phyloP scores from a whole-genome alignment of 2,113 vertebrate species.

The Neomonachus schauinslandi region DNA sequence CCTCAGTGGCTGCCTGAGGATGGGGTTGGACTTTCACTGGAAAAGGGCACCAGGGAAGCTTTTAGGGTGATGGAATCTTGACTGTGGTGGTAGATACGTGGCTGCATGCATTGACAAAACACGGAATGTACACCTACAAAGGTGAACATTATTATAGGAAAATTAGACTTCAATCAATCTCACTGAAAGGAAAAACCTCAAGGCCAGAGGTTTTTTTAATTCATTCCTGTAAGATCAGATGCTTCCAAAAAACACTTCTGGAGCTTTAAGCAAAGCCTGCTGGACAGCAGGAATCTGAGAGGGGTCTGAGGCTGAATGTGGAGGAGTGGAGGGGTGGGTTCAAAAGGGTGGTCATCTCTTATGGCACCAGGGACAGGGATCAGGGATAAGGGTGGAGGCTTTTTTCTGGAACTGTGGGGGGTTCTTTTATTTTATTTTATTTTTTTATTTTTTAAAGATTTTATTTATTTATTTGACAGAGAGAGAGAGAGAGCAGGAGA shows the following conservation, averaged over 20 bases:
- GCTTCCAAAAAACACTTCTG: not conserved
- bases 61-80: not conserved
- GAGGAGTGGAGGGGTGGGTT: too few relatives aligned
- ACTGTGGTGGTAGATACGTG: not conserved
- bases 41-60: not conserved
- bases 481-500: too few relatives aligned
- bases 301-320: accelerated
- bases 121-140: not conserved
- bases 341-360: not conserved
- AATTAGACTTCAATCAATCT: not conserved
- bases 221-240: not conserved
- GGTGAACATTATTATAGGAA: not conserved
- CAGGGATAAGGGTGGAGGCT: not conserved
- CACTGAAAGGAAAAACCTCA: not conserved
- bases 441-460: too few relatives aligned
- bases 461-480: too few relatives aligned
- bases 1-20: not conserved
- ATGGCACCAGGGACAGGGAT: not conserved
- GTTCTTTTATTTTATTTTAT: not conserved
- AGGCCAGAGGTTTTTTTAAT: not conserved
- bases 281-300: not conserved
- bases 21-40: accelerated
- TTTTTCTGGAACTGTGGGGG: not conserved
- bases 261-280: not conserved
- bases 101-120: not conserved